Percentiles rank a stretch among this genome's conserved stretches.
These are phyloP conservation scores for Xanthia icteritia DNA, from an alignment of 2,888 invertebrate species.

Conservation along the genomic window DNA sequence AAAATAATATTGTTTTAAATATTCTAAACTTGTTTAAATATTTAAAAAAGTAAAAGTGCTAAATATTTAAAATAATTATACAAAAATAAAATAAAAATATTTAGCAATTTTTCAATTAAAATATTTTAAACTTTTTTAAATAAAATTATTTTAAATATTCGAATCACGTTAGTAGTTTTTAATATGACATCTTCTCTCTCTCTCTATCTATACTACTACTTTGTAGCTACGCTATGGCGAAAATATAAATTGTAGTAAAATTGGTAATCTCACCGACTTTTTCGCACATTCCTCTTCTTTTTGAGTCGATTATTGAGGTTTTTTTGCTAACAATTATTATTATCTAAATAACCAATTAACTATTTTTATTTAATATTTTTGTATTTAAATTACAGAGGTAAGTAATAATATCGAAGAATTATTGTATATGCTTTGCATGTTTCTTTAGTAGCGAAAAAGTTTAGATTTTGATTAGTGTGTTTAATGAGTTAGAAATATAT, in stretches of 20 bases:
- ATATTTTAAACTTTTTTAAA: not conserved
- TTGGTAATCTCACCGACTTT: constrained; percentile 73
- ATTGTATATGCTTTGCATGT: constrained; percentile 47
- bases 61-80: no score
- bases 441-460: constrained; percentile 6
- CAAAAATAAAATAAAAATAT: constrained; percentile 4
- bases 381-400: constrained; percentile 35
- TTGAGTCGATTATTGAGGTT: constrained; percentile 21
- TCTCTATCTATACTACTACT: constrained; percentile 20
- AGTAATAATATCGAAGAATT: constrained; percentile 50
- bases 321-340: constrained; percentile 35
- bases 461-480: not conserved
- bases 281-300: constrained; percentile 88
- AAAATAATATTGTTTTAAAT: constrained; percentile 1
- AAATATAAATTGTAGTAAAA: constrained; percentile 18
- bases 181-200: not conserved
- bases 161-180: constrained; percentile 21
- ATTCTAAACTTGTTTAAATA: not conserved
- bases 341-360: constrained; percentile 27
- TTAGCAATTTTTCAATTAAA: not conserved
- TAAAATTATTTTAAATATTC: constrained; percentile 41
- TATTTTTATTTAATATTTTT: constrained; percentile 6
- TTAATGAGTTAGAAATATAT: no score
- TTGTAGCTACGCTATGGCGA: constrained; percentile 14
- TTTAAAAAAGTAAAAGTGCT: no score